These are phyloP conservation scores for Pyralis farinalis DNA, from an alignment of 2,888 invertebrate genomes.

Conservation along the genomic window DNA sequence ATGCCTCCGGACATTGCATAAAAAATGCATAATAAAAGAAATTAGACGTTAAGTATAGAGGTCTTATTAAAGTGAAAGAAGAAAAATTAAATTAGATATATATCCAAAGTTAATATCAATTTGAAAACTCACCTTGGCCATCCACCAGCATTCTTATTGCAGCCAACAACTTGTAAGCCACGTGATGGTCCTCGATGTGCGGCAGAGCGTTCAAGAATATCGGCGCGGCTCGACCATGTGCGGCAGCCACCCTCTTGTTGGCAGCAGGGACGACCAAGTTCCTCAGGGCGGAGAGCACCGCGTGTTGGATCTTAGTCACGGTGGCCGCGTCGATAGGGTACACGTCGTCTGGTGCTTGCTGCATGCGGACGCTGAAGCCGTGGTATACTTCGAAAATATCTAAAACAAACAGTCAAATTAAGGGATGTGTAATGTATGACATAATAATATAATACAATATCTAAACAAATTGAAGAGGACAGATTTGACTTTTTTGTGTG, in stretches of 20 bases:
- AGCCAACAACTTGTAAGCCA: conserved; percentile 92
- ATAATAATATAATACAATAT: no score
- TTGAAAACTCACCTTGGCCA: conserved; percentile 83
- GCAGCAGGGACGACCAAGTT: conserved; percentile 87
- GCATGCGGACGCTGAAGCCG: conserved; percentile 31
- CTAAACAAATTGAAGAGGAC: no score
- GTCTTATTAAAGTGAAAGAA: no score
- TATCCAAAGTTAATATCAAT: no score
- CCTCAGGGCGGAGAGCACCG: conserved; percentile 87
- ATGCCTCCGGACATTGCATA: no score
- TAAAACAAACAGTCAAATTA: no score
- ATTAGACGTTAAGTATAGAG: no score
- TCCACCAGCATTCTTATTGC: conserved; percentile 93
- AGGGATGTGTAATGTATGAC: no score
- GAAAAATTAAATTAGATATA: no score
- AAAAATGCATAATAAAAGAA: no score
- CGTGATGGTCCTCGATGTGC: conserved; percentile 85
- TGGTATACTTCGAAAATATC: conserved; percentile 61
- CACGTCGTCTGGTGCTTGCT: conserved; percentile 26
- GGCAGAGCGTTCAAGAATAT: conserved; percentile 86
- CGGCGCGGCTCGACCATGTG: conserved; percentile 79
- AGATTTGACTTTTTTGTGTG: no score
- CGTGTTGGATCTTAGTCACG: conserved; percentile 83
- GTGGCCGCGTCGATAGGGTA: conserved; percentile 33
- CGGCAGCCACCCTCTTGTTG: conserved; percentile 88